Base-by-base conservation (phyloP, 2,797 vertebrate species). In the Sparus aurata region DNA sequence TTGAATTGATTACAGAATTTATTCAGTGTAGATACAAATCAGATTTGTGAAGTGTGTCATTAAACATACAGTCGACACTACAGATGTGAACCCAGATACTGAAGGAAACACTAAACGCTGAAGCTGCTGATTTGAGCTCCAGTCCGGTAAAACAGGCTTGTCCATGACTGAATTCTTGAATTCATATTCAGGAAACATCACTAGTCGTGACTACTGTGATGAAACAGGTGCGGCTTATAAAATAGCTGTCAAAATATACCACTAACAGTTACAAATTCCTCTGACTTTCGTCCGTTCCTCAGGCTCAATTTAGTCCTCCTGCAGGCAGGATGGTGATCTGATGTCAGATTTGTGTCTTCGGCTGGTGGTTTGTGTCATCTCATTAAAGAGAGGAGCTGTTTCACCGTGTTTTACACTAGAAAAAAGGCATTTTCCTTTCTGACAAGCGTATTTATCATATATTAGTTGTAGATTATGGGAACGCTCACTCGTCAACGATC, bases 161-260 rank as follows among this genome's bases (percentile, higher is more conserved):
- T 53, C 52, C 52, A 34, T 6, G 69, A 64, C 57, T 57, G 30
- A 65, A 73, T 72, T 79, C 16, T 8, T 59, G 54, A 41, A 70
- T 73, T 15, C 61, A 53, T 77, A 57, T 64, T 66, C 43, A 62
- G 71, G 34, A 72, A 71, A 78, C 12, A 34, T 72, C 67, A 87
- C 90, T 75, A 79, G 18, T 81, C 81, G 67, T 59, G 27, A 68
- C 61, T 55, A 18, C 20, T 52, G n/a, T 12, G 52, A 41, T 30
- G 23, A 49, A 69, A 66, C 63, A 62, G 61, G 66, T 68, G 47
- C 76, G 58, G 50, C 22, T 43, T 62, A 25, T 71, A 22, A 72
- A 74, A 54, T 53, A 73, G 30, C 65, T 78, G 63, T 79, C 80
- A 79, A 22, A 76, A 85, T 38, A 57, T 71, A 61, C 79, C 46